These are phyloP conservation scores for Drosophila subquinaria DNA, from an alignment of 2,888 invertebrate genomes.

Conservation along the genomic window DNA sequence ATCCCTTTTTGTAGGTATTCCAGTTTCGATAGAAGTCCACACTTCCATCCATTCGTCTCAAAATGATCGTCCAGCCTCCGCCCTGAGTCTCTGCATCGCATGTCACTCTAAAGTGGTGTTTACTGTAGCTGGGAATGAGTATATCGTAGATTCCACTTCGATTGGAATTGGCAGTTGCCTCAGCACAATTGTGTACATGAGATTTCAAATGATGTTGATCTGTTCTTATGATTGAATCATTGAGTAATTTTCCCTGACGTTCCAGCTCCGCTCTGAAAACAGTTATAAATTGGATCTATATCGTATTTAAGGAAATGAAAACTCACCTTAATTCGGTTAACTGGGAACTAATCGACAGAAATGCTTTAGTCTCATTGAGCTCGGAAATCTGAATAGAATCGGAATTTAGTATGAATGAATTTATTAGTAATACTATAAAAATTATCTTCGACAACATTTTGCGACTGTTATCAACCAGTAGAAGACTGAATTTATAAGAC, in stretches of 20 bases:
- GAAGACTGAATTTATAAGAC: not conserved
- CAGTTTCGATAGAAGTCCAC: constrained; percentile 3
- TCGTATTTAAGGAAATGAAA: not conserved
- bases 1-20: constrained; percentile 1
- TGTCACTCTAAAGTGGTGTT: not conserved
- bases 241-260: not conserved
- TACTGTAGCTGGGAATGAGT: constrained; percentile 5
- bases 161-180: not conserved
- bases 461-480: not conserved
- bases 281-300: not conserved
- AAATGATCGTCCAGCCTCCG: constrained; percentile 3
- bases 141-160: not conserved
- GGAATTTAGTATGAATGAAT: not conserved
- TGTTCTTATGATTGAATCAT: not conserved
- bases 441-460: not conserved
- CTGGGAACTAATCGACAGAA: not conserved
- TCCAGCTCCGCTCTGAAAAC: not conserved
- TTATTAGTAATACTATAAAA: not conserved
- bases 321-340: not conserved
- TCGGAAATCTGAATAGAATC: not conserved
- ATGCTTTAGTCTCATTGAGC: not conserved
- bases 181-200: constrained; percentile 2
- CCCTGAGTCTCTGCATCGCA: constrained; percentile 1
- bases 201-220: not conserved
- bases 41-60: constrained; percentile 12